Conservation (phyloP, 2,113 vertebrate species). For the Perca fluviatilis region DNA sequence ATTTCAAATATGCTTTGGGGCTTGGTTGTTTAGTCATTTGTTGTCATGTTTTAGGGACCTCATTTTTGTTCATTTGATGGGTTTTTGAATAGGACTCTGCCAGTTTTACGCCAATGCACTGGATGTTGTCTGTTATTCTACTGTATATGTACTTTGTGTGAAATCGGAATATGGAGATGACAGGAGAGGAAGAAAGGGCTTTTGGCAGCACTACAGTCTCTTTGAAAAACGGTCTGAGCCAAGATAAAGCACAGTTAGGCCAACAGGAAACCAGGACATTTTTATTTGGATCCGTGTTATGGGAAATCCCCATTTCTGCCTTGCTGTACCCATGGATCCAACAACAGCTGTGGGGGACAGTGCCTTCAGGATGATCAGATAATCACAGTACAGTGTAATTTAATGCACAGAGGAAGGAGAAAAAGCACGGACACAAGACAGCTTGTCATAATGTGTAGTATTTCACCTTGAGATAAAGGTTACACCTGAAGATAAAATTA, state of each 20-base stretch:
- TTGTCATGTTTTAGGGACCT: conserved; percentile 30
- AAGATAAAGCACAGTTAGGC: conserved; percentile 48
- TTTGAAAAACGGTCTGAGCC: conserved; percentile 19
- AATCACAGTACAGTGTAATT: conserved; percentile 36
- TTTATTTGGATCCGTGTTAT: conserved; percentile 56
- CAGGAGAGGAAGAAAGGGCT: conserved; percentile 8
- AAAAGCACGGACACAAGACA: conserved; percentile 4
- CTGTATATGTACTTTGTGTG: conserved; percentile 3
- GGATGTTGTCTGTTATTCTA: conserved; percentile 31
- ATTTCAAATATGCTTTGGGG: conserved; percentile 47
- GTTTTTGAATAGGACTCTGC: conserved; percentile 28
- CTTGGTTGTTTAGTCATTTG: conserved; percentile 20
- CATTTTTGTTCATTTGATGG: conserved; percentile 42
- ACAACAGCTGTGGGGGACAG: conserved; percentile 37
- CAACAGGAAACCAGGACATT: conserved; percentile 58
- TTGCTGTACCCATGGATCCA: conserved; percentile 16
- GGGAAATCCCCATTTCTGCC: conserved; percentile 56
- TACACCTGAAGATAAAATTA: conserved; percentile 40
- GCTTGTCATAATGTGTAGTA: conserved; percentile 39
- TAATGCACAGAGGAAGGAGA: conserved; percentile 20
- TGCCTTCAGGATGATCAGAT: conserved; percentile 50
- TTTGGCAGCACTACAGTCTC: conserved; percentile 30
- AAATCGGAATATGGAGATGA: conserved; percentile 51
- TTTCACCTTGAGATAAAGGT: conserved; percentile 38
- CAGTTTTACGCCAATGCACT: conserved; percentile 19